These are phyloP conservation scores for Phaetusa simplex DNA, from an alignment of 2,113 vertebrate species.

Conservation along the genomic window DNA sequence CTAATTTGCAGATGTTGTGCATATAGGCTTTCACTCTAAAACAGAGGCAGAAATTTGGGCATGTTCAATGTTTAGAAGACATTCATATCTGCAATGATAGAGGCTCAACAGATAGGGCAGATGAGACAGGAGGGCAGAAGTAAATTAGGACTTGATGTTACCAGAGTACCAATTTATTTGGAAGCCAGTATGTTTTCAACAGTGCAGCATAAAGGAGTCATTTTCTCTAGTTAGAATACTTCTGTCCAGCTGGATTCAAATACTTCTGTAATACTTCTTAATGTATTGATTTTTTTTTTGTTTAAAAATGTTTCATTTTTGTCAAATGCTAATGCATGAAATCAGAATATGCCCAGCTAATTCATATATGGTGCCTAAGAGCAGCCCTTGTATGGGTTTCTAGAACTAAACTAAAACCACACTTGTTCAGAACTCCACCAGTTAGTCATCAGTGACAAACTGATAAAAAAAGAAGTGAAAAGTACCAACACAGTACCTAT, in stretches of 20 bases:
- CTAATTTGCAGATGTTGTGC: neutral
- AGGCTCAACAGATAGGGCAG: neutral
- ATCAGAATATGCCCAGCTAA: neutral
- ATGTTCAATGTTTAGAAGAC: neutral
- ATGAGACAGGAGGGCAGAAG: neutral
- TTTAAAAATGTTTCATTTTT: neutral
- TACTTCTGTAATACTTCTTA: neutral
- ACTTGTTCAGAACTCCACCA: neutral
- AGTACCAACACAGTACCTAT: neutral
- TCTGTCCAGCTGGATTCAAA: neutral
- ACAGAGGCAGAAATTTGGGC: neutral
- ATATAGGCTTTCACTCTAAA: neutral
- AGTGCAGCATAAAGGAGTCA: neutral
- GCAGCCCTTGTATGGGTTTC: neutral
- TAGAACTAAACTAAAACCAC: neutral
- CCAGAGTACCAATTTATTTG: neutral
- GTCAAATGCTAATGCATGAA: neutral
- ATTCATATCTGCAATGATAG: neutral
- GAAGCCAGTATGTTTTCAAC: neutral
- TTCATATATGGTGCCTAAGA: neutral
- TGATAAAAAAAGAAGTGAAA: slow-evolving; percentile 15
- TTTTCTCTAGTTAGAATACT: neutral
- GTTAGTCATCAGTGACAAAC: slow-evolving; percentile 29
- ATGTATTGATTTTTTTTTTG: neutral
- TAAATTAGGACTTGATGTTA: neutral